Percentiles rank a stretch among this genome's conserved stretches.
phyloP scores from a whole-genome alignment of 2,888 invertebrate genomes.

The Drosophila maculinotata region DNA sequence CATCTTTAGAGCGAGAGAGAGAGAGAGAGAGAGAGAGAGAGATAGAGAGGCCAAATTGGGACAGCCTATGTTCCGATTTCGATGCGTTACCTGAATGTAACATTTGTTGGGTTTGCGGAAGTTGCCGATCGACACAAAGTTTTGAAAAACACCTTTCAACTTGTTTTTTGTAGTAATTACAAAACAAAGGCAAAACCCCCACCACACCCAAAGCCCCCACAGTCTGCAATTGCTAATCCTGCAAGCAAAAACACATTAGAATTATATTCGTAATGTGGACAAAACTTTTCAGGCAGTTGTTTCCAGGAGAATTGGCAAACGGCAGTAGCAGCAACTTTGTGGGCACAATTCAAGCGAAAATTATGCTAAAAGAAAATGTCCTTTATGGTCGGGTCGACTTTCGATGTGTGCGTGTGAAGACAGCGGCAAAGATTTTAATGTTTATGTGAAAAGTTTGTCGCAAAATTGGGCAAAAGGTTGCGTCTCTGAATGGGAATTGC shows the following conservation, averaged over 20 bases:
- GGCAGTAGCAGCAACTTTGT: conserved; percentile 61
- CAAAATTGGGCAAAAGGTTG: conserved; percentile 57
- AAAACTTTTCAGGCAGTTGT: conserved; percentile 61
- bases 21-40: background rate
- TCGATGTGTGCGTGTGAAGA: conserved; percentile 31
- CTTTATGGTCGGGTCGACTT: conserved; percentile 42
- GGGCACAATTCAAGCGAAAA: conserved; percentile 64
- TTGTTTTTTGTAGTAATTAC: conserved; percentile 46
- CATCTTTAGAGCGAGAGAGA: conserved; percentile 31
- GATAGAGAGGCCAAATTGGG: too few species aligned
- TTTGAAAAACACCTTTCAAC: conserved; percentile 62
- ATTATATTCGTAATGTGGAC: conserved; percentile 38
- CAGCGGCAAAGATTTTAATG: conserved; percentile 76
- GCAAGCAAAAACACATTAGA: conserved; percentile 53
- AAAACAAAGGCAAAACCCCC: conserved; percentile 10
- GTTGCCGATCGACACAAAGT: conserved; percentile 50
- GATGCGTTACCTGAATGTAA: conserved; percentile 53
- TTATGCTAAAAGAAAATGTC: conserved; percentile 80
- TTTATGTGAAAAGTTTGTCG: conserved; percentile 81
- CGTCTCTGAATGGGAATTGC: conserved; percentile 27
- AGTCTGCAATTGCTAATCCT: conserved; percentile 58
- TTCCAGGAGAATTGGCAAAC: conserved; percentile 60
- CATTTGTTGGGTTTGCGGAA: conserved; percentile 21
- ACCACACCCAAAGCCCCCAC: background rate
- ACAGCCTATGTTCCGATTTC: conserved; percentile 61